Evolutionary conservation across 2,797 vertebrate species (phyloP).

Genomic region (Onychomys torridus): DNA sequence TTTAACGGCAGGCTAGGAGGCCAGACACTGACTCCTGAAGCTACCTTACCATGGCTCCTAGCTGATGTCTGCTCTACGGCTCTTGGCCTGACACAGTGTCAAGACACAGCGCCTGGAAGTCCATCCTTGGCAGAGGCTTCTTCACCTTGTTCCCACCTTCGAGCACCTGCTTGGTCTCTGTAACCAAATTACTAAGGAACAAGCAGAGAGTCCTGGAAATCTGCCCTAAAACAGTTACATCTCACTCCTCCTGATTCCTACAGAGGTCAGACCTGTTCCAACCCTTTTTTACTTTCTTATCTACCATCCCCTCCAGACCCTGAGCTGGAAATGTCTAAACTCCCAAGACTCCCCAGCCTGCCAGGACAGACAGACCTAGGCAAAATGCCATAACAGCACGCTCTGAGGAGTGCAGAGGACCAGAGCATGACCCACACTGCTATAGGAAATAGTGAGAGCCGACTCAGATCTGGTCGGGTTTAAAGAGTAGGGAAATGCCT

Average conservation of each 20-base stretch:
- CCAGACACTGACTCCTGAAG: neutral
- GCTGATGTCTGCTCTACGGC: neutral
- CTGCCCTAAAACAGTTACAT: neutral
- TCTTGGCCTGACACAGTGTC: neutral
- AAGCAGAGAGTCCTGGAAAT: neutral
- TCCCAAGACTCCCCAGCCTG: neutral
- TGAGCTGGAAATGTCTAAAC: neutral
- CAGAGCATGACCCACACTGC: neutral
- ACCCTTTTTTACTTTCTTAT: neutral
- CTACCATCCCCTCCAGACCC: neutral
- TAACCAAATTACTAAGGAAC: constrained; percentile 25
- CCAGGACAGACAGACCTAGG: neutral
- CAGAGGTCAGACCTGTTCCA: neutral
- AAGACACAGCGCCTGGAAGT: neutral
- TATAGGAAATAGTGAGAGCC: neutral
- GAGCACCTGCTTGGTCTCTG: neutral
- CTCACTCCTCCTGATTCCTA: neutral
- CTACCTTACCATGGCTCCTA: neutral
- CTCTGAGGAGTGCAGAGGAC: neutral
- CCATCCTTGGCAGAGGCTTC: neutral
- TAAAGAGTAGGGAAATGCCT: too few species aligned
- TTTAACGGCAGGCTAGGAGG: neutral
- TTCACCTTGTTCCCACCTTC: constrained; percentile 5
- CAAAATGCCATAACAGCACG: neutral
- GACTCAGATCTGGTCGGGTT: neutral